phyloP scores from a whole-genome alignment of 2,113 vertebrate species.

The Gadus chalcogrammus region DNA sequence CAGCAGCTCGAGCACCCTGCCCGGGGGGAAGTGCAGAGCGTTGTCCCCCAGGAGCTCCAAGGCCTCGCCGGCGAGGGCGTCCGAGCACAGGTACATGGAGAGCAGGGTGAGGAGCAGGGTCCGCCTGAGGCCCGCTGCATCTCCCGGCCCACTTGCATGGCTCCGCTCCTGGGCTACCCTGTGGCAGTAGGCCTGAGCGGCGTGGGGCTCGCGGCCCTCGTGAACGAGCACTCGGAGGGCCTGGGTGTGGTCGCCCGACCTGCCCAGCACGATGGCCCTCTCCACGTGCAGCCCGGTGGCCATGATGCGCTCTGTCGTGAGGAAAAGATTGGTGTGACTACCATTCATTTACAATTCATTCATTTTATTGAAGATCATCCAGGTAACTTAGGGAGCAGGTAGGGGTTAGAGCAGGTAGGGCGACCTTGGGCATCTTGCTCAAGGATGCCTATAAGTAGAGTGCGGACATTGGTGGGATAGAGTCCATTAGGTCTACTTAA shows the following conservation, averaged over 20 bases:
- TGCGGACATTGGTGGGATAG: no score
- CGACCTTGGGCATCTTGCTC: no score
- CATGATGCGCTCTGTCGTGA: constrained; percentile 43
- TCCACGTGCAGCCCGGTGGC: constrained; percentile 54
- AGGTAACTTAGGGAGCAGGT: no score
- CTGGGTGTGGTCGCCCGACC: constrained; percentile 48
- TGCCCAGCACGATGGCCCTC: constrained; percentile 62
- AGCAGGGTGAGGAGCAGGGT: constrained; percentile 57
- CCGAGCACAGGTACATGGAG: constrained; percentile 54
- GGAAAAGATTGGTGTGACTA: neutral
- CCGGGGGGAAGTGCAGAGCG: constrained; percentile 35
- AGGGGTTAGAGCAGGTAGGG: no score
- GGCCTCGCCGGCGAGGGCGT: constrained; percentile 27
- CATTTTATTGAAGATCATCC: no score
- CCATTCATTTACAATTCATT: neutral
- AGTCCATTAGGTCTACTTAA: no score
- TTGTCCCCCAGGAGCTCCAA: constrained; percentile 65
- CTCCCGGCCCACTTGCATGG: neutral
- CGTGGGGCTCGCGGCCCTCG: constrained; percentile 38
- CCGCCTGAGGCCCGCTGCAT: constrained; percentile 17
- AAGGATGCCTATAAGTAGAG: no score
- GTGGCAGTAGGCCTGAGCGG: constrained; percentile 65
- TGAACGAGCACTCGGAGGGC: constrained; percentile 62
- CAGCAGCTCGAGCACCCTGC: constrained; percentile 52
- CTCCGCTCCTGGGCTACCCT: constrained; percentile 41